Percentiles rank a stretch among this genome's conserved stretches.
Evolutionary conservation across 2,888 invertebrate species (phyloP).

Genomic region (Polydesmus complanatus): DNA sequence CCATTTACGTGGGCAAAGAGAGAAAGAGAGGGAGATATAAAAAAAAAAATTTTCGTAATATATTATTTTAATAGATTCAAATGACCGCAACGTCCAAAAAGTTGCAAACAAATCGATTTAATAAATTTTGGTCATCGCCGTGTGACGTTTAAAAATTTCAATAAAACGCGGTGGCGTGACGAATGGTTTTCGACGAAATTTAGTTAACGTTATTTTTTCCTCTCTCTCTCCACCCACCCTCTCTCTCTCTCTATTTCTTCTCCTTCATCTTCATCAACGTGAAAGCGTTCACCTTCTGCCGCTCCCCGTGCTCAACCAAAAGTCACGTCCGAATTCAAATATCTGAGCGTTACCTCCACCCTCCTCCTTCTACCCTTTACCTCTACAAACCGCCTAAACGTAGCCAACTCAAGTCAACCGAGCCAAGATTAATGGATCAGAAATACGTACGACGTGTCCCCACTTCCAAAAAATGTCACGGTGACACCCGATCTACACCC

Average conservation of each 20-base stretch:
- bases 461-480: neutral
- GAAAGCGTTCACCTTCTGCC: neutral
- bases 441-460: neutral
- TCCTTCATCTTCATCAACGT: neutral
- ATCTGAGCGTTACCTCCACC: neutral
- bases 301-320: neutral
- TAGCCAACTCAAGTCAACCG: neutral
- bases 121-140: neutral
- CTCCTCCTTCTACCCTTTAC: neutral
- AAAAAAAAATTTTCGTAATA: neutral
- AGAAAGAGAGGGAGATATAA: neutral
- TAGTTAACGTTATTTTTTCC: too few species aligned
- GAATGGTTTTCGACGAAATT: neutral
- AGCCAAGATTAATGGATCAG: neutral
- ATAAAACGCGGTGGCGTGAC: neutral
- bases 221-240: too few species aligned
- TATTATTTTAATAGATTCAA: neutral
- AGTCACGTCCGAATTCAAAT: neutral
- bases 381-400: neutral
- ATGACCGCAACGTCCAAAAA: neutral
- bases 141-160: neutral
- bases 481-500: neutral
- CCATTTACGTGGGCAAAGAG: too few species aligned
- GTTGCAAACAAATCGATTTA: neutral
- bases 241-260: too few species aligned